Conservation (phyloP, 2,113 vertebrate species). For the Malurus cyaneus region DNA sequence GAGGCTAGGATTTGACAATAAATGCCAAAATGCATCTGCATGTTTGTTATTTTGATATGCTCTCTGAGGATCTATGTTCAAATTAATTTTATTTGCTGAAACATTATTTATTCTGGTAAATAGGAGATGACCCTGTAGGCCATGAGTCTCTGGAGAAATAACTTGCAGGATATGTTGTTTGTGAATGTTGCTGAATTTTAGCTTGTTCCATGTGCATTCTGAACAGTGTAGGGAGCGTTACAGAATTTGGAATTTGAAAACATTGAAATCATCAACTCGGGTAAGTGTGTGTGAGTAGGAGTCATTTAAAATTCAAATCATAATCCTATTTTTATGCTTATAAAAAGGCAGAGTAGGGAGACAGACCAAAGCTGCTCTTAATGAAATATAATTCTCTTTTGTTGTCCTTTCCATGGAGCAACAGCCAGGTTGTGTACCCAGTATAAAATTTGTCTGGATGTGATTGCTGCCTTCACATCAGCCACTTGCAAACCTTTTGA, state of each 20-base stretch:
- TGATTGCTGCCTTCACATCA: neutral
- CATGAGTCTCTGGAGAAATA: neutral
- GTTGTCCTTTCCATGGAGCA: neutral
- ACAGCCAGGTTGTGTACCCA: neutral
- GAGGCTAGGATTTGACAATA: neutral
- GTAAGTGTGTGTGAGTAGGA: neutral
- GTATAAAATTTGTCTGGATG: neutral
- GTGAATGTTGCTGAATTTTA: neutral
- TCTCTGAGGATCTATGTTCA: neutral
- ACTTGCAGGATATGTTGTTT: neutral
- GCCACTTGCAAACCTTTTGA: neutral
- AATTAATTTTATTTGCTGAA: neutral
- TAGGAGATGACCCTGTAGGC: neutral
- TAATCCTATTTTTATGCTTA: neutral
- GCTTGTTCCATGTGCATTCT: neutral
- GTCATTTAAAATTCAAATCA: neutral
- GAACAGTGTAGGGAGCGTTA: accelerated
- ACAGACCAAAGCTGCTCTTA: neutral
- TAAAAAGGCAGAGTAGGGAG: neutral
- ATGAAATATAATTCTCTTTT: neutral
- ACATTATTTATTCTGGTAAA: neutral
- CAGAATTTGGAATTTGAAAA: neutral
- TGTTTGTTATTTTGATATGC: neutral
- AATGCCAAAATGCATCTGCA: neutral
- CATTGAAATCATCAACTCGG: neutral